Evolutionary conservation across 1,140 invertebrate species (phyloP).

Genomic region (Oreohelix idahoensis): DNA sequence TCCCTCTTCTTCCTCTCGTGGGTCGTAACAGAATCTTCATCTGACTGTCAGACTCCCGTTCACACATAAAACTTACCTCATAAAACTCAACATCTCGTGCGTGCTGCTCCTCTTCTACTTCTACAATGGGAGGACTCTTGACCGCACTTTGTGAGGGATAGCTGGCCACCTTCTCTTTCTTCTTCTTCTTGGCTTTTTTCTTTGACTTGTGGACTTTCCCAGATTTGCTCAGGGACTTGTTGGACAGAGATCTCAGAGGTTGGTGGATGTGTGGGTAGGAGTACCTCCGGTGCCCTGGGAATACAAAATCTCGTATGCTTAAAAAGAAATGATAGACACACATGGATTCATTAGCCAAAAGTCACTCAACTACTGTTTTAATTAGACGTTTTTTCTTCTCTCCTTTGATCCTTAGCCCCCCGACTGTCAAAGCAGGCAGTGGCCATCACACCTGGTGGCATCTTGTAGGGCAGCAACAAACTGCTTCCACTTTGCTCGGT

Average conservation of each 20-base stretch:
- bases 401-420: no score
- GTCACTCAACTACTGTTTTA: not conserved
- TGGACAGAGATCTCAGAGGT: conserved; percentile 61
- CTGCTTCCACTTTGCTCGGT: no score
- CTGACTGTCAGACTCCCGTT: conserved; percentile 16
- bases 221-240: conserved; percentile 53
- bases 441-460: no score
- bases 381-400: not conserved
- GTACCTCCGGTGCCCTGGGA: conserved; percentile 57
- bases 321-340: not conserved
- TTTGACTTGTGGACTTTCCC: conserved; percentile 39
- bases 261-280: conserved; percentile 67
- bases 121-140: conserved; percentile 62
- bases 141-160: conserved; percentile 63
- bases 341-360: no score
- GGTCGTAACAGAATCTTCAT: no score
- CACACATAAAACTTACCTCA: not conserved
- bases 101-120: conserved; percentile 47
- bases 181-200: conserved; percentile 70
- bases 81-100: not conserved
- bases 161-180: conserved; percentile 62
- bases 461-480: no score
- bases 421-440: no score
- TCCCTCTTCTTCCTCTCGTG: no score
- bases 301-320: not conserved